phyloP scores from a whole-genome alignment of 2,113 vertebrate genomes.

The Hypanus sabinus region DNA sequence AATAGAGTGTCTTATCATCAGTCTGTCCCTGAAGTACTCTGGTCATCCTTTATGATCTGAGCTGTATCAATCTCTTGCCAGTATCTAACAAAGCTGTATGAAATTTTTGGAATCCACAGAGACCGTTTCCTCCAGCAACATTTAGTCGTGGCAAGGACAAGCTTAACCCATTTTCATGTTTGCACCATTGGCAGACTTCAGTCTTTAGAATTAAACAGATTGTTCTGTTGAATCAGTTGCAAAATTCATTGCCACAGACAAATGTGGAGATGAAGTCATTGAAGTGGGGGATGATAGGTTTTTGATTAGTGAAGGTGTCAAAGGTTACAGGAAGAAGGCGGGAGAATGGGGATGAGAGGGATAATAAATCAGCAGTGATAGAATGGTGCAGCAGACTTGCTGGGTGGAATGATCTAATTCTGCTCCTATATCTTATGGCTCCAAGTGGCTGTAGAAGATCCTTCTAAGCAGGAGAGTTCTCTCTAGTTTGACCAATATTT shows the following conservation, averaged over 20 bases:
- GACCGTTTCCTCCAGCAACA: not conserved
- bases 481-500: not conserved
- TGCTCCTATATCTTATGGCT: too few relatives aligned
- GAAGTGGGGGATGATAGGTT: too few relatives aligned
- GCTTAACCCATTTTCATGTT: not conserved
- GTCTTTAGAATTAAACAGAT: not conserved
- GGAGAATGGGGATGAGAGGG: too few relatives aligned
- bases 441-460: not conserved
- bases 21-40: not conserved
- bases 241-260: too few relatives aligned
- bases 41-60: not conserved
- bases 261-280: too few relatives aligned
- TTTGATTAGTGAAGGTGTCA: too few relatives aligned
- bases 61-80: not conserved
- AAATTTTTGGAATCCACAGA: not conserved
- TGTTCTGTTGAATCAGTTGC: too few relatives aligned
- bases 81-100: not conserved
- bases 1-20: not conserved
- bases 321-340: too few relatives aligned
- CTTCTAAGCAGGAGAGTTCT: not conserved
- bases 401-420: too few relatives aligned
- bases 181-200: not conserved
- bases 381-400: too few relatives aligned
- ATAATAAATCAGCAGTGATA: too few relatives aligned
- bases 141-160: not conserved